Evolutionary conservation across 2,113 vertebrate species (phyloP).

Genomic region (Pterocles orientalis): DNA sequence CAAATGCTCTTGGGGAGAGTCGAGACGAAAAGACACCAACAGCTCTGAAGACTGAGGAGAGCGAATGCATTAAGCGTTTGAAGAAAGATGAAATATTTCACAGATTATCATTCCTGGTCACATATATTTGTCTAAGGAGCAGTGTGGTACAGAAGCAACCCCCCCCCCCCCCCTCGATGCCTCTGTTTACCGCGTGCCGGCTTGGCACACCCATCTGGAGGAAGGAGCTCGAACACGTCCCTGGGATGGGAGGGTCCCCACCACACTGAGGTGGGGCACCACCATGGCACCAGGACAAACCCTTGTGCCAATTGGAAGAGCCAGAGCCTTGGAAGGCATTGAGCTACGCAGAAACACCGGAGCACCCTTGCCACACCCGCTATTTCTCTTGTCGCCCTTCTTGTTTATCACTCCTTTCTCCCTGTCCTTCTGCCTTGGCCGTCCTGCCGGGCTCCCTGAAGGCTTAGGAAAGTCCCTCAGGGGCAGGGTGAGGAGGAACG

Average conservation of each 20-base stretch:
- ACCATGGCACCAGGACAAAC: fast-evolving
- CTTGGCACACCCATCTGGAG: neutral
- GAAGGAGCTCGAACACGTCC: fast-evolving
- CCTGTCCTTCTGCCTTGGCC: neutral
- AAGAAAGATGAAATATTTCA: neutral
- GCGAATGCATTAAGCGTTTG: neutral
- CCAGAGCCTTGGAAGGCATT: neutral
- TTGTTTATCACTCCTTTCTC: neutral
- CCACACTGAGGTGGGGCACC: fast-evolving
- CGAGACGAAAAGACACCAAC: neutral
- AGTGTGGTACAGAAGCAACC: neutral
- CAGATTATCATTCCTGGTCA: neutral
- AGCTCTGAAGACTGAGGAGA: neutral
- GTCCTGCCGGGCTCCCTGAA: neutral
- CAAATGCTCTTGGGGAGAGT: neutral
- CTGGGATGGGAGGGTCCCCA: fast-evolving
- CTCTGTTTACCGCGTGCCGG: fast-evolving
- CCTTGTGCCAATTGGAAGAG: neutral
- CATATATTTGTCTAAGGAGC: neutral
- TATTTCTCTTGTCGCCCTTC: neutral
- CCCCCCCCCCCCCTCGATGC: neutral
- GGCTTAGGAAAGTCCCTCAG: neutral
- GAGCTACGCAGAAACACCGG: neutral
- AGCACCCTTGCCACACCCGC: neutral
- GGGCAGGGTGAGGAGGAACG: too few species aligned